Base-by-base conservation (phyloP, 2,113 vertebrate genomes). In the Xenus cinereus region DNA sequence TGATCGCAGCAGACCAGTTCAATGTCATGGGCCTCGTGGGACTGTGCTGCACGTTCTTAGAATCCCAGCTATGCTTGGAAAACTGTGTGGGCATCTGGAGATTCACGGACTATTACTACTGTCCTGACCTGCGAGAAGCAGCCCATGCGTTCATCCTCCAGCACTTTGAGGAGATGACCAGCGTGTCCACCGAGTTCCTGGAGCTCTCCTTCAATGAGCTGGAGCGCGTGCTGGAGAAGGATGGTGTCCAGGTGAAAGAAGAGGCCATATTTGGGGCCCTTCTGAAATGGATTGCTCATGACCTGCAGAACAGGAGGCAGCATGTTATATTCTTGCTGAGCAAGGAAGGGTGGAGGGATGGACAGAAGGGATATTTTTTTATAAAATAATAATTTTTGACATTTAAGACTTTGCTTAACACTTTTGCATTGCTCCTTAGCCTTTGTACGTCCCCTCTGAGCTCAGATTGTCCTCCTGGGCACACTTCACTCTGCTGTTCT, bases 11-110 rank as follows among this genome's bases (percentile, higher is more conserved):
- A 2, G 98, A 99, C 83, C 97, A 98, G 43, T 95, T 99, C 76
- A 98, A 97, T 13, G 77, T 98, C 90, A 96, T 97, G 89, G 98
- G 94, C 16, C 88, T 99, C 0, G 63, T 98, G 43, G 62, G 96
- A 23, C 81, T 90, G 21, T 99, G 99, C 96, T 97, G 97, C 1
- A 75, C 98, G 74, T 99, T 98, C 97, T 94, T 99, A 57, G 95
- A 93, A 79, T 93, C 96, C 9, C 97, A 97, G 62, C 96, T 99
- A 14, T 97, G 97, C 86, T 62, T 97, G 39, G 95, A 98, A 56
- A 99, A 99, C 13, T 98, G 98, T 72, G 98, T 98, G 2, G 97
- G 98, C 91, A 98, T 99, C 93, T 99, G 97, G 96, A 98, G 95
- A 81, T 96, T 99, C 89, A 98, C 98, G 0, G 93, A 98, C 43